A percentile compares a stretch with the other conserved stretches of the same genome.
These are phyloP conservation scores for Thunnus thynnus DNA, from an alignment of 2,113 vertebrate genomes.

Conservation along the genomic window DNA sequence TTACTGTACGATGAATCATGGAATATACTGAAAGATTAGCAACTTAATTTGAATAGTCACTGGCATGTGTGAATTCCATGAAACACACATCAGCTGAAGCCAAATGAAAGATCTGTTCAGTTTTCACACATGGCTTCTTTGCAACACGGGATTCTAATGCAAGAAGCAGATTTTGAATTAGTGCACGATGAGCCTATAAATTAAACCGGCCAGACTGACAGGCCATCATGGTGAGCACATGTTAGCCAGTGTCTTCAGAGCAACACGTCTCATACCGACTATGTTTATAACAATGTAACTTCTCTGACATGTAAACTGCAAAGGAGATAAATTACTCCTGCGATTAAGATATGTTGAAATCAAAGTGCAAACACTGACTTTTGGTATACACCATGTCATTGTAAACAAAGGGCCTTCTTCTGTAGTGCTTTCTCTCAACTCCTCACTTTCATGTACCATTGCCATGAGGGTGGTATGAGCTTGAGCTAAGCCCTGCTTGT, in stretches of 20 bases:
- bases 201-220: slow-evolving; percentile 54
- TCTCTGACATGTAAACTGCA: slow-evolving; percentile 77
- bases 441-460: slow-evolving; percentile 1
- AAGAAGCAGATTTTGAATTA: slow-evolving; percentile 43
- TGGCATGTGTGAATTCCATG: slow-evolving; percentile 37
- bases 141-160: slow-evolving; percentile 46
- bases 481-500: slow-evolving; percentile 56
- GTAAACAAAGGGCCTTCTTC: slow-evolving; percentile 66
- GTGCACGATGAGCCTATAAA: slow-evolving; percentile 57
- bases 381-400: slow-evolving; percentile 67
- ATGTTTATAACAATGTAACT: slow-evolving; percentile 71
- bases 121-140: slow-evolving; percentile 40
- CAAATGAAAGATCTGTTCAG: slow-evolving; percentile 52
- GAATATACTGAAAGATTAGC: slow-evolving; percentile 50
- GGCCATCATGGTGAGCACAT: slow-evolving; percentile 62
- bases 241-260: slow-evolving; percentile 61
- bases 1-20: slow-evolving; percentile 33
- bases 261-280: slow-evolving; percentile 23
- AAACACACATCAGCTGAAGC: slow-evolving; percentile 35
- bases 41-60: slow-evolving; percentile 34
- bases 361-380: slow-evolving; percentile 75
- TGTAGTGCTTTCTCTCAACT: slow-evolving; percentile 17
- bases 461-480: slow-evolving; percentile 50
- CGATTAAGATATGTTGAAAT: slow-evolving; percentile 83
- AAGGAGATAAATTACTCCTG: slow-evolving; percentile 75